Evolutionary conservation across 1,140 invertebrate species (phyloP), one percentile per base, ranked within the genome.

Genomic region (Apocrypta bakeri): DNA sequence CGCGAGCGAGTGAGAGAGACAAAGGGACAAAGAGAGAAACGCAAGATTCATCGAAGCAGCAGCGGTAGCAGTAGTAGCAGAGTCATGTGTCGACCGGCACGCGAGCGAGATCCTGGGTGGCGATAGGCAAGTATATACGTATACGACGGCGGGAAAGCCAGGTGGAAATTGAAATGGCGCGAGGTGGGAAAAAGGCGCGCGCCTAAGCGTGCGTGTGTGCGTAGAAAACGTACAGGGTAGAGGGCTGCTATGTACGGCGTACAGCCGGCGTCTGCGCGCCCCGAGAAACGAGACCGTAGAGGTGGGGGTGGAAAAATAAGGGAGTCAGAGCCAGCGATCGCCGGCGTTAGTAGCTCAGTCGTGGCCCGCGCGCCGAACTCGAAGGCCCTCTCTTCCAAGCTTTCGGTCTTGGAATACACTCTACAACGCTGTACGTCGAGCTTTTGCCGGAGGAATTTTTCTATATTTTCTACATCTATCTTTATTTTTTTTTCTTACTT

Each of bases 91-190:
- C 69, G 33, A 31, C 29, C 24, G 21, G 63, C 14, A 33, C 27
- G 75, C 27, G 27, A 76, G 61, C 48, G 29, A 8, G 64, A 37
- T 76, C 48, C 25, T 37, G 25, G 31, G 4, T 1, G 24, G 25
- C 72, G 72, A 74, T 74, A 74, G 42, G 48, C 14, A n/a, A 56
- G 48, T 4, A 6, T 21, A 56, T 48, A n/a, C 21, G 17, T 2
- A 0, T 31, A 14, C 64, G 68, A 25, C 33, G 71, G 31, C 42
- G 68, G 79, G 71, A 80, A 80, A 63, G 76, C 79, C 79, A 80
- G 79, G 79, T 80, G 79, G 69, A 80, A 80, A 80, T 73, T 63
- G 79, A 73, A 73, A 73, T n/a, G 79, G 69, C 69, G 69, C 31
- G 63, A 24, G n/a, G 42, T 56, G 77, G 77, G 68, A 33, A 79